Base-by-base conservation (phyloP, 2,113 vertebrate species). In the Aspidoscelis tigris region DNA sequence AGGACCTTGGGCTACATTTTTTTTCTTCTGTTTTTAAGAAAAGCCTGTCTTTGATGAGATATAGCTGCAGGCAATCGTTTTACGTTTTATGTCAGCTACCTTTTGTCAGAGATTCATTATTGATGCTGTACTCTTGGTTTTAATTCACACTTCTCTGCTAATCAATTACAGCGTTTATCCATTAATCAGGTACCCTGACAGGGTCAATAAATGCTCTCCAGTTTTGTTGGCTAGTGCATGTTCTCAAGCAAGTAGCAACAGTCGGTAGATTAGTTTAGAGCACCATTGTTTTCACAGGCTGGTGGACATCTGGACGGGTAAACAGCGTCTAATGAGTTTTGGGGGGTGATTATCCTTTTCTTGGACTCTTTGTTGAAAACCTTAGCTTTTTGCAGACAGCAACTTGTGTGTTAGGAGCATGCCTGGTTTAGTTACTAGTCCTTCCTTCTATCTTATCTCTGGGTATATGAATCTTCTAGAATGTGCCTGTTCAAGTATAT, bases 111-210 rank as follows among this genome's bases (percentile, higher is more conserved):
- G 69, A 90, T 96, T 96, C 95, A 95, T 97, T 98, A 97, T 97
- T 96, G 97, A 98, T 95, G 96, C 96, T 94, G 93, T 95, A 97
- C 96, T 96, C 97, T 96, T 96, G 92, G 95, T 96, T 98, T 97
- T 97, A 97, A 97, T 98, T 98, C 97, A 96, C 97, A 97, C 97
- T 97, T 96, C 96, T 95, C 94, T 94, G 95, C 97, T 98, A 99
- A 99, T 99, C 98, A 99, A 96, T 99, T 98, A 98, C 97, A 96
- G 95, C 96, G 94, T 97, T 96, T 97, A 98, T 98, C 97, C 97
- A 99, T 98, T 98, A 97, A 99, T 98, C 98, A 98, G 97, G 96
- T 95, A 81, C 92, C 95, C 95, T 96, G 97, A 98, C 96, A 97
- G 96, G 97, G 96, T 96, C 97, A 97, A 96, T 98, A 98, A 97